A percentile compares a stretch with the other conserved stretches of the same genome.
phyloP scores from a whole-genome alignment of 1,140 invertebrate genomes.

The Sinella curviseta region DNA sequence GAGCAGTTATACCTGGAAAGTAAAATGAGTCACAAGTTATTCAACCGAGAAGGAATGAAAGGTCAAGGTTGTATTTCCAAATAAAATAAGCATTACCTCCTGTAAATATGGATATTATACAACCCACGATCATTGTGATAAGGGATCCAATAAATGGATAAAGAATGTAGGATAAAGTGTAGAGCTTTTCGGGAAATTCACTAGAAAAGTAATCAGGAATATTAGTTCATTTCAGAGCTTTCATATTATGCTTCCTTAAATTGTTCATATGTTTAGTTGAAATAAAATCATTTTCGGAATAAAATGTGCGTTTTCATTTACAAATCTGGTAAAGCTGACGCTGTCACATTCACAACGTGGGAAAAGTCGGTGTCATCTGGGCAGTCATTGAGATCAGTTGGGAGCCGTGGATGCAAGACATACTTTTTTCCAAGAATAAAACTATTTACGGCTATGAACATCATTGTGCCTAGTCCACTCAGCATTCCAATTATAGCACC shows the following conservation, averaged over 20 bases:
- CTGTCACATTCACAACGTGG: not conserved
- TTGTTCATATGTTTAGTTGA: not conserved
- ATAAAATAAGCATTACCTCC: not conserved
- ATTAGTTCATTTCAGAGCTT: not conserved
- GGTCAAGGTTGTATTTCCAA: not conserved
- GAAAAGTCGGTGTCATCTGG: slow-evolving; percentile 33
- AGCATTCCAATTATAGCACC: slow-evolving; percentile 42
- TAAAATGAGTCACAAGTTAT: not conserved
- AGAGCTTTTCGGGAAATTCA: slow-evolving; percentile 23
- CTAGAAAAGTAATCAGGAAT: slow-evolving; percentile 4
- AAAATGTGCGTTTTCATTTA: too few relatives aligned
- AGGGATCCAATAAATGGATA: slow-evolving; percentile 18
- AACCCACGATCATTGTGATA: not conserved
- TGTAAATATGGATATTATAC: not conserved
- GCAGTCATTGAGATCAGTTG: slow-evolving; percentile 36
- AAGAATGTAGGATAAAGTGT: slow-evolving; percentile 23
- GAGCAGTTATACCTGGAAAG: not conserved
- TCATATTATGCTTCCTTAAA: too few relatives aligned
- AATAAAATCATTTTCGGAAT: too few relatives aligned
- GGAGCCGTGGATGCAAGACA: slow-evolving; percentile 19
- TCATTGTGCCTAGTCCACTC: slow-evolving; percentile 28
- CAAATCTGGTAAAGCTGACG: not conserved
- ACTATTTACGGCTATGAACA: slow-evolving; percentile 20
- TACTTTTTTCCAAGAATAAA: slow-evolving; percentile 30
- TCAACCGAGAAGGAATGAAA: not conserved